Base-by-base conservation (phyloP, 2,113 vertebrate genomes). In the Phalacrocorax aristotelis region DNA sequence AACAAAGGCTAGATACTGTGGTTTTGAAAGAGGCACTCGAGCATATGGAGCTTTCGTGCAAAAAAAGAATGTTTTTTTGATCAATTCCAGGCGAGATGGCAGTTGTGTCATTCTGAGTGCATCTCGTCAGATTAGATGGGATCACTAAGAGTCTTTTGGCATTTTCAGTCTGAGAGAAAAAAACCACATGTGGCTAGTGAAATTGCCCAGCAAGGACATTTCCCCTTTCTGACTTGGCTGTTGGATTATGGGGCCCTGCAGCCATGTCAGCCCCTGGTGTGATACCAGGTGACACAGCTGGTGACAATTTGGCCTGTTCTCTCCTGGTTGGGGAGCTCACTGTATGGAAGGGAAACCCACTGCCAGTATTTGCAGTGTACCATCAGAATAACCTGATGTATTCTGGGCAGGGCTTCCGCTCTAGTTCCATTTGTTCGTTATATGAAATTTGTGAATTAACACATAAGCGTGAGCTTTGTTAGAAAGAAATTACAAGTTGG, bases 1-100 rank as follows among this genome's bases (percentile, higher is more conserved):
- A 96, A 94, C 94, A 95, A 95, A 96, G 82, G 89, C 96, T 95
- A 77, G 89, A 96, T 94, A 36, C 71, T 97, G 97, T 90, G 97
- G 97, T 96, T 97, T 97, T 94, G 90, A 96, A 86, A 93, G 87
- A 96, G 93, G 87, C 89, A 42, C 46, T 96, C 9, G 3, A 94
- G 93, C 96, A 96, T 96, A 97, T 97, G 96, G 96, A 96, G 95
- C 94, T 96, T 97, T 96, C 87, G 58, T 95, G 95, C 78, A 97
- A 94, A 89, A 94, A 87, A 77, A 82, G 82, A 87, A 91, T 95
- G 94, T 4, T 84, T 89, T 95, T 94, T 94, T 97, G 91, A 97
- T 96, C 87, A 93, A 74, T 97, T 95, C 95, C 93, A 97, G 96
- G 96, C 87, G 42, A 96, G 93, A 83, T 94, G 94, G 91, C 93